These are phyloP conservation scores for Siniperca undulata DNA, from an alignment of 2,797 vertebrate species.

Conservation along the genomic window DNA sequence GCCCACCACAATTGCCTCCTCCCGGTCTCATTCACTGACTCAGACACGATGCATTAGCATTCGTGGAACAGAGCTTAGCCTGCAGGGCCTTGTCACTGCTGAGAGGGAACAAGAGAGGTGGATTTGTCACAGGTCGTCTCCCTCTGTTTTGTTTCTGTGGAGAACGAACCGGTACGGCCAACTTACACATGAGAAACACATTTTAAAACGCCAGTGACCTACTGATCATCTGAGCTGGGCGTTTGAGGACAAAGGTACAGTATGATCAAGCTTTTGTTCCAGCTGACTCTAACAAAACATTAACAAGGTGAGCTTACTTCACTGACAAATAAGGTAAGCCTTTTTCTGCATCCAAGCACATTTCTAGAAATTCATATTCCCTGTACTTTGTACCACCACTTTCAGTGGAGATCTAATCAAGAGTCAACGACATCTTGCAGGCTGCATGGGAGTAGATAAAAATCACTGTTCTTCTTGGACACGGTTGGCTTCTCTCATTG, in stretches of 20 bases:
- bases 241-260: constrained; percentile 26
- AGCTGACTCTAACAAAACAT: constrained; percentile 40
- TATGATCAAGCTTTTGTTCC: constrained; percentile 28
- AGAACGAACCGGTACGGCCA: neutral
- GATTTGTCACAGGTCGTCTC: constrained; percentile 50
- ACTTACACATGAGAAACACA: constrained; percentile 3
- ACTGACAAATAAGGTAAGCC: constrained; percentile 18
- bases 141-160: constrained; percentile 22
- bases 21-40: constrained; percentile 29
- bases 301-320: constrained; percentile 37
- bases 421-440: constrained; percentile 39
- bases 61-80: constrained; percentile 21
- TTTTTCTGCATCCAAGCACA: constrained; percentile 6
- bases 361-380: constrained; percentile 9
- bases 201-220: constrained; percentile 15
- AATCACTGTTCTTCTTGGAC: constrained; percentile 62
- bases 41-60: constrained; percentile 40
- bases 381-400: constrained; percentile 10
- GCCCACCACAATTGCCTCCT: neutral
- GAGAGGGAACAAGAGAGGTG: constrained; percentile 49
- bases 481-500: constrained; percentile 62
- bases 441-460: constrained; percentile 56
- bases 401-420: constrained; percentile 54
- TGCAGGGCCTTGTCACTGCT: constrained; percentile 49
- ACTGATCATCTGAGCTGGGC: constrained; percentile 1